These are phyloP conservation scores for Strix uralensis DNA, from an alignment of 2,113 vertebrate genomes.

Conservation along the genomic window DNA sequence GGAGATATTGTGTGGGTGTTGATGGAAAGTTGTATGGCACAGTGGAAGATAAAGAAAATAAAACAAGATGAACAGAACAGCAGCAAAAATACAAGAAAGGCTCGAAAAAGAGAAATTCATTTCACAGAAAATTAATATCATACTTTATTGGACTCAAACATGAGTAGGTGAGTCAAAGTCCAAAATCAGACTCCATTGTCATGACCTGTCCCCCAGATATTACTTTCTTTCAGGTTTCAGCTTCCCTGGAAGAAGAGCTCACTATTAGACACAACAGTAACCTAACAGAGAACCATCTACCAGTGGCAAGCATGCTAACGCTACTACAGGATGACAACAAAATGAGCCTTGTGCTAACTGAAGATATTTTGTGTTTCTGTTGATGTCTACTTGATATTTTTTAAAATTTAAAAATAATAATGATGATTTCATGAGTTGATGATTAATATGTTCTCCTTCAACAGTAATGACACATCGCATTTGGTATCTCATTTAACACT, in stretches of 20 bases:
- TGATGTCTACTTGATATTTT: not conserved
- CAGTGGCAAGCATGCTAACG: not conserved
- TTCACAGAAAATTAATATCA: not conserved
- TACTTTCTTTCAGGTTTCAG: not conserved
- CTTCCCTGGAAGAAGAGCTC: not conserved
- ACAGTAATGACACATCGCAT: not conserved
- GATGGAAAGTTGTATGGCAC: not conserved
- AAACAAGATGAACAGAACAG: not conserved
- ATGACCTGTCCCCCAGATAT: not conserved
- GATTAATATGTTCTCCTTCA: not conserved
- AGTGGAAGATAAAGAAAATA: not conserved
- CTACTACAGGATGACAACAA: not conserved
- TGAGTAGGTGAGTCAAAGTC: not conserved
- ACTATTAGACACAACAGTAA: not conserved
- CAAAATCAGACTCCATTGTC: not conserved
- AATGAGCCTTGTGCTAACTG: not conserved
- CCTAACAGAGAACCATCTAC: not conserved
- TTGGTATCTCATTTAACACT: not conserved
- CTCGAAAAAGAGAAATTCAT: not conserved
- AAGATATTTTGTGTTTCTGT: not conserved
- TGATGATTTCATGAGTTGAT: not conserved
- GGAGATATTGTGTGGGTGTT: not conserved
- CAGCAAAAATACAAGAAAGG: not conserved
- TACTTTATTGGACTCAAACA: not conserved
- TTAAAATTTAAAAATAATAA: not conserved